phyloP scores from a whole-genome alignment of 2,113 vertebrate species.

The Serilophus lunatus region DNA sequence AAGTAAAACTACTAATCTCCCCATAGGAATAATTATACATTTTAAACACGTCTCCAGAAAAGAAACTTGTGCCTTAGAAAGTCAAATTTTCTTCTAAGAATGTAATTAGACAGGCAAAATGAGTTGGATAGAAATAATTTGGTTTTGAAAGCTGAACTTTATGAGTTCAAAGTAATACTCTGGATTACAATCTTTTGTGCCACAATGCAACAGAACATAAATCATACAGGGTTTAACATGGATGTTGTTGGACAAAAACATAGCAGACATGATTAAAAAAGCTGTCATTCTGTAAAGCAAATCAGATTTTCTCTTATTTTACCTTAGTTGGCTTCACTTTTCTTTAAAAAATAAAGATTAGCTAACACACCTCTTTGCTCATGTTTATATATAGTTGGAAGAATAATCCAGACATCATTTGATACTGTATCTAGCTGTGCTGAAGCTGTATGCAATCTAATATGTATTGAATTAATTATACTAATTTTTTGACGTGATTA shows the following conservation, averaged over 20 bases:
- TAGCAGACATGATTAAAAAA: neutral
- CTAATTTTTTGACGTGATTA: neutral
- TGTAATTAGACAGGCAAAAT: neutral
- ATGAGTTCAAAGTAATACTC: neutral
- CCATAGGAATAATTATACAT: neutral
- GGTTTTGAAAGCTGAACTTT: neutral
- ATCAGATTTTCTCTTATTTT: neutral
- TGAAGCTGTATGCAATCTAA: neutral
- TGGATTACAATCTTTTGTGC: neutral
- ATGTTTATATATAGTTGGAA: neutral
- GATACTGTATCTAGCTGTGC: neutral
- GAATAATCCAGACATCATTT: neutral
- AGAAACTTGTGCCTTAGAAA: neutral
- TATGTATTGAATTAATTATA: neutral
- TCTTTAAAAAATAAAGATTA: neutral
- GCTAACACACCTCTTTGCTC: neutral
- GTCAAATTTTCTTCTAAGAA: neutral
- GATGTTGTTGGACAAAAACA: neutral
- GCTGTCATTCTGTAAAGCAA: neutral
- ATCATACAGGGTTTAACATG: neutral
- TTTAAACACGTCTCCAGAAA: neutral
- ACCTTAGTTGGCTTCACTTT: neutral
- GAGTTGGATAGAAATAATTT: neutral
- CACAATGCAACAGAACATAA: neutral
- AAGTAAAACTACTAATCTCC: neutral